Base-by-base conservation (phyloP, 1,140 invertebrate species). In the Neoseiulus cucumeris region DNA sequence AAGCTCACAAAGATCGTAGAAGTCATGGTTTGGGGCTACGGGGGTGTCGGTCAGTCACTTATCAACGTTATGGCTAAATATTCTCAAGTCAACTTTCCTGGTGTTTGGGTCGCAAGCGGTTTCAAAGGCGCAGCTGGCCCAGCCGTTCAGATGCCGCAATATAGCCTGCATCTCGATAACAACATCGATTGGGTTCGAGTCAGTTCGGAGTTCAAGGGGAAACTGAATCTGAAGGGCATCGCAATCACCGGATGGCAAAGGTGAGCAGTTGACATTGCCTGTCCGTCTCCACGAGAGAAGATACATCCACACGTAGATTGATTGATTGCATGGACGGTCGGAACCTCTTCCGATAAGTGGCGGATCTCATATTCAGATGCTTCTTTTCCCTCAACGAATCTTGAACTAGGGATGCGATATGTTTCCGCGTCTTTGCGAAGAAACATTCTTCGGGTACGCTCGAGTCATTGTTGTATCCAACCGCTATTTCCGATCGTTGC, bases 81-180 rank as follows among this genome's bases (percentile, higher is more conserved):
- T 64, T 79, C 80, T 66, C 71, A 76, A 6, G 70, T 72, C 55
- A 73, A 80, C n/a, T 84, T 84, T 70, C 71, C 74, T 12, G 76
- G 74, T 25, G 74, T 82, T 28, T 83, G 82, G 82, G 72, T 81
- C 51, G 82, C 80, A 2, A 81, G 78, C 74, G 80, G 82, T 20
- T 83, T 81, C 69, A 83, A 83, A 72, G 82, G 75, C 59, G 76
- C 76, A 9, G 74, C 73, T 18, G 75, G 73, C 33, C 69, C 69
- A 66, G 66, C 68, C 22, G 25, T 1, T 2, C 51, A 59, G 22
- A 25, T 59, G 14, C 51, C 51, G 14, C 25, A 59, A 17, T 59
- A 59, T 33, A 59, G 1, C 14, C 14, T 33, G 25, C 51, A 33
- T 20, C 51, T 59, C 1, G 22, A 25, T 17, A 59, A 59, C 51